phyloP scores from a whole-genome alignment of 2,113 vertebrate genomes.

The Alouatta palliata region DNA sequence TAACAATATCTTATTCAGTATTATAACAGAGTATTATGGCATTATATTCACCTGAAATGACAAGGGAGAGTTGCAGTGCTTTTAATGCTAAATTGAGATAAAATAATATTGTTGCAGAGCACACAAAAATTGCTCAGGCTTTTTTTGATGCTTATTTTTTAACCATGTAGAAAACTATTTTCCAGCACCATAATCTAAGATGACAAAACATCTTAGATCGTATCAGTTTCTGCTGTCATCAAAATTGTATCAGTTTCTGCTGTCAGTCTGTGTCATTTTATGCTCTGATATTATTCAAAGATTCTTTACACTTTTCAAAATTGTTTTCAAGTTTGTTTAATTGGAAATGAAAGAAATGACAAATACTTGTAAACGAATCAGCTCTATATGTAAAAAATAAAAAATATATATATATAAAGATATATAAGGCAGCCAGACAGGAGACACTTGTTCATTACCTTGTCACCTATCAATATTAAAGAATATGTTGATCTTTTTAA shows the following conservation, averaged over 20 bases:
- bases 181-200: not conserved
- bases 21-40: not conserved
- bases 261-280: not conserved
- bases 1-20: not conserved
- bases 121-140: not conserved
- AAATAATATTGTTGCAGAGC: not conserved
- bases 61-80: not conserved
- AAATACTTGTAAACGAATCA: not conserved
- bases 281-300: not conserved
- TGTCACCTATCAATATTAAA: not conserved
- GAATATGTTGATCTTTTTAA: not conserved
- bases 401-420: too few species aligned
- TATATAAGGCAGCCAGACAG: not conserved
- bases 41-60: not conserved
- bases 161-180: not conserved
- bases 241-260: not conserved
- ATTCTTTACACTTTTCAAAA: not conserved
- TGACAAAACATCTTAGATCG: not conserved
- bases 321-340: slow-evolving; percentile 1
- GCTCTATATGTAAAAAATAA: not conserved
- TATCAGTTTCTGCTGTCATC: not conserved
- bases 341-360: not conserved
- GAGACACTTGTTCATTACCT: not conserved
- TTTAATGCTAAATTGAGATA: not conserved
- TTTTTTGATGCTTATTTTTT: not conserved